Conservation (phyloP, 2,797 vertebrate genomes). For the Neomorphus geoffroyi region DNA sequence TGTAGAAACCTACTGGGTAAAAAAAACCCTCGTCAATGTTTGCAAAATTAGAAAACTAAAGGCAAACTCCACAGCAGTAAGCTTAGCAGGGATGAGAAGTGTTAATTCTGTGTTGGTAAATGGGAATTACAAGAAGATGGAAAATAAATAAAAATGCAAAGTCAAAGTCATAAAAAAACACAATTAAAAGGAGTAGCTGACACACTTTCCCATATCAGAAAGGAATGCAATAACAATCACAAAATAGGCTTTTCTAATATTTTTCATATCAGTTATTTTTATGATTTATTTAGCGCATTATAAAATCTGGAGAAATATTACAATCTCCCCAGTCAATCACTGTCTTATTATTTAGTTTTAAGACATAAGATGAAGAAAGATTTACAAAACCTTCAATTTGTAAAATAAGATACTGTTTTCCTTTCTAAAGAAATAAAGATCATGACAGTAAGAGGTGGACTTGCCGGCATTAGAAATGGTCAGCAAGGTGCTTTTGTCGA, state of each 20-base stretch:
- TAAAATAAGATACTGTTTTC: background rate
- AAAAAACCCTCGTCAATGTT: background rate
- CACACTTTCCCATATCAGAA: background rate
- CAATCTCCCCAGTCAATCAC: background rate
- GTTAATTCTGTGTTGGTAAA: conserved; percentile 44
- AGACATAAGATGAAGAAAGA: background rate
- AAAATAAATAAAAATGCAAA: conserved; percentile 53
- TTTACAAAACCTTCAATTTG: background rate
- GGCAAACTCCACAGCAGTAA: background rate
- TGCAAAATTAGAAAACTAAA: background rate
- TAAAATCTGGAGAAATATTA: background rate
- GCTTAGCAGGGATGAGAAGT: background rate
- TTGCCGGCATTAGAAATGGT: background rate
- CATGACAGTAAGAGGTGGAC: background rate
- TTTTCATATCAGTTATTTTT: background rate
- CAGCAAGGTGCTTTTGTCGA: background rate
- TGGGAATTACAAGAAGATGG: conserved; percentile 26
- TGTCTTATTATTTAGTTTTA: background rate
- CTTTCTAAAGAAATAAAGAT: background rate
- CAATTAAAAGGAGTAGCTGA: conserved; percentile 10
- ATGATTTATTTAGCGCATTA: background rate
- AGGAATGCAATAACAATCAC: background rate
- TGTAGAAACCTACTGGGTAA: background rate
- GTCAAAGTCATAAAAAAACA: background rate
- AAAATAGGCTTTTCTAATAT: background rate